A percentile compares a stretch with the other conserved stretches of the same genome.
phyloP scores from a whole-genome alignment of 1,140 invertebrate species.

The Pachypeltis micranthus region DNA sequence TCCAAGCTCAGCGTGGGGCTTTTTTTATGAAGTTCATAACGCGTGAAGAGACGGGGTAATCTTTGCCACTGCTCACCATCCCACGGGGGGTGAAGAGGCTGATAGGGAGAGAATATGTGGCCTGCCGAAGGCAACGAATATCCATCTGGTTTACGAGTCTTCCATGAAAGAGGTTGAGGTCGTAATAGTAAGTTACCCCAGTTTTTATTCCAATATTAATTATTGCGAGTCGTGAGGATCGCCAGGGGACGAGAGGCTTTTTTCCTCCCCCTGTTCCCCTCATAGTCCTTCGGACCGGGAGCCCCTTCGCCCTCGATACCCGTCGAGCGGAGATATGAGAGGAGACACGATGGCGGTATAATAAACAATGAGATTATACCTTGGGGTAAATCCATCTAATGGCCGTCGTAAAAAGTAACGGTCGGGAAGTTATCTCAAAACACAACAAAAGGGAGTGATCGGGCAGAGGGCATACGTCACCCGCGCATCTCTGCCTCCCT shows the following conservation, averaged over 20 bases:
- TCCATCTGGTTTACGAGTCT: not conserved
- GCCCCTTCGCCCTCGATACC: not conserved
- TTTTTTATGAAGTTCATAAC: too few relatives aligned
- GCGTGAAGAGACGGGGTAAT: not conserved
- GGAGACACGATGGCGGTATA: constrained; percentile 1
- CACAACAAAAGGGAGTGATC: constrained; percentile 8
- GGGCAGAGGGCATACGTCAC: constrained; percentile 1
- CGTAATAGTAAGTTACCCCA: not conserved
- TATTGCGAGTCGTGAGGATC: not conserved
- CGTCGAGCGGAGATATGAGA: not conserved
- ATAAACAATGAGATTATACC: constrained; percentile 10
- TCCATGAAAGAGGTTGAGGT: not conserved
- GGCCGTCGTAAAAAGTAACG: constrained; percentile 7
- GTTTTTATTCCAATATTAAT: constrained; percentile 4
- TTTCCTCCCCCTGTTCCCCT: not conserved
- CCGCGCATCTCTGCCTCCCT: not conserved
- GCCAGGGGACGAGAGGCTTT: not conserved
- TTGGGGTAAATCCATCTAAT: constrained; percentile 9
- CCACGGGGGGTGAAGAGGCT: not conserved
- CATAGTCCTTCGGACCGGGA: too few relatives aligned
- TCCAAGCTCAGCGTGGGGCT: not conserved
- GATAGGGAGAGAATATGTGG: not conserved
- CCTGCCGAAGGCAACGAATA: not conserved
- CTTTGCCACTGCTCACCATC: not conserved
- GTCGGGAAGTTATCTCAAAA: constrained; percentile 2